Conservation (phyloP, 2,888 invertebrate species). For the Eulithis prunata region DNA sequence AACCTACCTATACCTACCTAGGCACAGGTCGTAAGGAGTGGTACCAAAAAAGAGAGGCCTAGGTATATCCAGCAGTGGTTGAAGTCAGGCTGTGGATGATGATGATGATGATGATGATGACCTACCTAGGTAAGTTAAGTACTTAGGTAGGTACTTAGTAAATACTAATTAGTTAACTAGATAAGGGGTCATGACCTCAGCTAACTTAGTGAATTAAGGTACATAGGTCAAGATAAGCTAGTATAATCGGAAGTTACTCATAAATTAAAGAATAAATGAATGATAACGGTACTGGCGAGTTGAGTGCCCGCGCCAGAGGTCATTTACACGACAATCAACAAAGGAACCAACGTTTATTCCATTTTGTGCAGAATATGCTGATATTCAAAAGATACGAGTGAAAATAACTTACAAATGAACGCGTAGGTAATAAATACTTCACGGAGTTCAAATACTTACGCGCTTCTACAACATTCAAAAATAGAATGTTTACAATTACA, state of each 20-base stretch:
- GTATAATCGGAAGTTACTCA: conserved; percentile 3
- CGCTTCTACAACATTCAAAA: conserved; percentile 47
- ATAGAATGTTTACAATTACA: conserved; percentile 56
- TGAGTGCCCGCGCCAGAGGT: conserved; percentile 62
- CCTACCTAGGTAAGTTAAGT: no score
- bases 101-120: no score
- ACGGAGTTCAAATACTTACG: neutral
- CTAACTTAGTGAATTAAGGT: neutral
- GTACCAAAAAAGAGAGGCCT: no score
- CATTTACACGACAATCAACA: conserved; percentile 61
- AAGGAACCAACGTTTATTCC: conserved; percentile 50
- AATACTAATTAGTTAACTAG: no score
- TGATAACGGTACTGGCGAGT: conserved; percentile 62
- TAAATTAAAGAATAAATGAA: conserved; percentile 38
- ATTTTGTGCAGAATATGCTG: conserved; percentile 32
- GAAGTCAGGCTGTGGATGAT: no score
- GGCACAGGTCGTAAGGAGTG: no score
- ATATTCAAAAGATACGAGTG: conserved; percentile 36
- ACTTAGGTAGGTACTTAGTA: neutral
- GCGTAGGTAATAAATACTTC: conserved; percentile 35
- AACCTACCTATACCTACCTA: no score
- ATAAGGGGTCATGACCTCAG: neutral
- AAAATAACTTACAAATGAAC: conserved; percentile 28
- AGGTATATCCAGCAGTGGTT: no score
- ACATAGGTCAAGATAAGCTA: neutral